These are phyloP conservation scores for Adoxophyes honmai DNA, from an alignment of 1,140 invertebrate genomes.

Conservation along the genomic window DNA sequence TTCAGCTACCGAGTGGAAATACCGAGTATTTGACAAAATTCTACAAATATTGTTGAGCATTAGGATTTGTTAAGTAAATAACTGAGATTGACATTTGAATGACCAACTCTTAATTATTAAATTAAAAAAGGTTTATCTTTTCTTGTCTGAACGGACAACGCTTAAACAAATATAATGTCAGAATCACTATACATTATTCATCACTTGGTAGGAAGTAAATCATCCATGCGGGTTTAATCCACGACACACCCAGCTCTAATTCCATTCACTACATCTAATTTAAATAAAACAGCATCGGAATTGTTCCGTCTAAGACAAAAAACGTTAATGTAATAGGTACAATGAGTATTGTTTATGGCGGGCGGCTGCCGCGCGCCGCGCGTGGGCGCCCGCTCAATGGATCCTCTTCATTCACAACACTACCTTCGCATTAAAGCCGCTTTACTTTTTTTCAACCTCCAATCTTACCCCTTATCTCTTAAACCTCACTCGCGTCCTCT, in stretches of 20 bases:
- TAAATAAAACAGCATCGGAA: conserved; percentile 56
- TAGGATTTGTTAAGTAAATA: no score
- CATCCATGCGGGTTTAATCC: conserved; percentile 33
- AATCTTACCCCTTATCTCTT: conserved; percentile 72
- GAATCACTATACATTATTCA: conserved; percentile 4
- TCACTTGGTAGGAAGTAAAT: conserved; percentile 11
- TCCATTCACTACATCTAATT: conserved; percentile 46
- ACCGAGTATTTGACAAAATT: no score
- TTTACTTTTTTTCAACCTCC: conserved; percentile 68
- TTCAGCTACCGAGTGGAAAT: conserved; percentile 49
- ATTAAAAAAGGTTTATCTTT: no score
- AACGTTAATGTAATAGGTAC: conserved; percentile 50
- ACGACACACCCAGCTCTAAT: conserved; percentile 43
- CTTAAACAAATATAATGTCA: conserved; percentile 14
- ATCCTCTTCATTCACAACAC: conserved; percentile 73
- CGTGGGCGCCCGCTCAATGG: conserved; percentile 71
- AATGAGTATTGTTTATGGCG: conserved; percentile 51
- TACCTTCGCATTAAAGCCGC: conserved; percentile 68
- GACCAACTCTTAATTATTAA: neutral
- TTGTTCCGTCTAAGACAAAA: conserved; percentile 50
- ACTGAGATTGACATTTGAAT: no score
- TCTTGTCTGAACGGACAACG: neutral
- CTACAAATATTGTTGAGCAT: no score
- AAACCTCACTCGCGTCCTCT: conserved; percentile 64
- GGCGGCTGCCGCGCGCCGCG: conserved; percentile 35